Percentiles rank a stretch among this genome's conserved stretches.
Evolutionary conservation across 2,888 invertebrate species (phyloP).

Genomic region (Platerodrilus igneus): DNA sequence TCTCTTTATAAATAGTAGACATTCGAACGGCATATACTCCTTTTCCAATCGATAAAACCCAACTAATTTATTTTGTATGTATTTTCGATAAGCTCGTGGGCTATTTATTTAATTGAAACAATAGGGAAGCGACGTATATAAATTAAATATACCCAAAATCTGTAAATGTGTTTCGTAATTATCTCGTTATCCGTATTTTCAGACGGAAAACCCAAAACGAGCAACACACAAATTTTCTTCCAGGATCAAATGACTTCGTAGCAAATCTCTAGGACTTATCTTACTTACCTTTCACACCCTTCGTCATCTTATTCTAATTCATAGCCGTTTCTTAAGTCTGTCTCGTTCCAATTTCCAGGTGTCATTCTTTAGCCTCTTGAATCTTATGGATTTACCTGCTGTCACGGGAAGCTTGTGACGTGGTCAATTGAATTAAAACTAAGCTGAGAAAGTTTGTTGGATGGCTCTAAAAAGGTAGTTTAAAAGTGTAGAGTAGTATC

Average conservation of each 20-base stretch:
- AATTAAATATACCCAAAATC: conserved; percentile 3
- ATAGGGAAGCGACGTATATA: too few relatives aligned
- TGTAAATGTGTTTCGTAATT: too few relatives aligned
- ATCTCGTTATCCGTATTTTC: too few relatives aligned
- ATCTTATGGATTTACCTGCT: conserved; percentile 43
- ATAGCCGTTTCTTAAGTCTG: conserved; percentile 24
- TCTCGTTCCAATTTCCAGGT: conserved; percentile 38
- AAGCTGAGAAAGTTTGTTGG: conserved; percentile 26
- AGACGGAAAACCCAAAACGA: conserved; percentile 19
- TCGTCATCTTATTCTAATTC: conserved; percentile 33
- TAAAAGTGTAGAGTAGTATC: conserved; percentile 25
- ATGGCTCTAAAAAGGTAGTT: conserved; percentile 30
- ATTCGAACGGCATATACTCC: too few relatives aligned
- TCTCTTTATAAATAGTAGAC: conserved; percentile 20
- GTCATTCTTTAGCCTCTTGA: conserved; percentile 41
- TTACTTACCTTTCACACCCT: conserved; percentile 41
- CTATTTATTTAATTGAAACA: too few relatives aligned
- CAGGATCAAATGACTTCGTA: conserved; percentile 47
- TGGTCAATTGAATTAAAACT: conserved; percentile 41
- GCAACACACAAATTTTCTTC: conserved; percentile 44
- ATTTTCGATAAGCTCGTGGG: too few relatives aligned
- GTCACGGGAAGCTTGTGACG: conserved; percentile 40
- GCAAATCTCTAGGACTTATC: conserved; percentile 44
- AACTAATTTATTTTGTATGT: too few relatives aligned
- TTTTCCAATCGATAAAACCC: too few relatives aligned